Base-by-base conservation (phyloP, 2,888 invertebrate genomes). In the Drosophila demipolita region DNA sequence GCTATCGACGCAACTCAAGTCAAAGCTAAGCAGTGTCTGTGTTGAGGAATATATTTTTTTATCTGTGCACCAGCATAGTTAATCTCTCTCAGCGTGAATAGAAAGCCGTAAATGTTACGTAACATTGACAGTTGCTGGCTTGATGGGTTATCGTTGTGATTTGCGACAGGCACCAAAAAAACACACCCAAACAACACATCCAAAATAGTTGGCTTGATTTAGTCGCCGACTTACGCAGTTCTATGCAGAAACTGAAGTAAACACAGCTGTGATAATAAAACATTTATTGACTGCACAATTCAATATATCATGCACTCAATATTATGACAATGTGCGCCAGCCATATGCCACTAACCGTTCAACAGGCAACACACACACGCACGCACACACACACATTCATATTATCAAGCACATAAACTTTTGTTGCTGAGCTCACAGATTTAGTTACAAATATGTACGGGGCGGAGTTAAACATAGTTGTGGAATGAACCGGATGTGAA, bases 271-370 rank as follows among this genome's bases (percentile, higher is more conserved):
- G 86, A 78, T 78, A 78, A 84, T 78, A 83, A 81, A 85, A 78
- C 78, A 80, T 87, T 85, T 90, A 91, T 91, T 90, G 90, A 90
- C 86, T 90, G 81, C 80, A 80, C 86, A 83, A 83, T 88, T 85
- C 82, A 85, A 90, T 91, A 91, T 90, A 89, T 91, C 87, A 90
- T 85, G 79, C 78, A 77, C 79, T 89, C 88, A 77, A 82, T 89
- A 82, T 83, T 82, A 80, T 88, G 87, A 90, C 90, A 90, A 89
- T 86, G 75, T 84, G 85, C 81, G 83, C 80, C 83, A 80, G 40
- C 59, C 73, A 66, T 33, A 66, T 53, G 35, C 72, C 50, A 63
- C 55, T 23, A 70, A 42, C 53, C 62, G 45, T 45, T 73, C 67
- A 70, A 70, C 72, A 69, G 69, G 75, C 74, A 70, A 33, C 55